A percentile compares a stretch with the other conserved stretches of the same genome.
Conservation (phyloP, 2,797 vertebrate species). For the Oreortyx pictus region DNA sequence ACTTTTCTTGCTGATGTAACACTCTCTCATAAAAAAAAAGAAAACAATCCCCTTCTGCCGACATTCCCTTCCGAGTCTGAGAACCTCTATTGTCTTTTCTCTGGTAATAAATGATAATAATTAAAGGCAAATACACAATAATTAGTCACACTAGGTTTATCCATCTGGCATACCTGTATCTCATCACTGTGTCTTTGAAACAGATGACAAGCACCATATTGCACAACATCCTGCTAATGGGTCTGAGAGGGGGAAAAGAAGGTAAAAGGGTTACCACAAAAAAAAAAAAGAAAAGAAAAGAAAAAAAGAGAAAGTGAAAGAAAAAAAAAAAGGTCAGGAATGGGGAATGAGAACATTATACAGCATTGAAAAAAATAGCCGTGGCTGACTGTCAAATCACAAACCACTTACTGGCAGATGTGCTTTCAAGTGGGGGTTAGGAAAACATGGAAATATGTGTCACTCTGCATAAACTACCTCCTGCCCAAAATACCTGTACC, state of each 20-base stretch:
- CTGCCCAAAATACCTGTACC: constrained; percentile 16
- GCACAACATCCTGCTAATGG: constrained; percentile 81
- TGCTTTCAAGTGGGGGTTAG: background rate
- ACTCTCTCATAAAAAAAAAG: background rate
- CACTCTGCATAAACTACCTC: background rate
- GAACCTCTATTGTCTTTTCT: constrained; percentile 88
- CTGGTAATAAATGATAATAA: constrained; percentile 91
- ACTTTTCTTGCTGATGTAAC: constrained; percentile 48
- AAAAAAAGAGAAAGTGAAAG: background rate
- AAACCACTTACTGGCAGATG: constrained; percentile 36
- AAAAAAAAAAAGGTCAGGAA: constrained; percentile 37
- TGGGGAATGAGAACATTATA: background rate
- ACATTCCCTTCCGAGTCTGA: constrained; percentile 78
- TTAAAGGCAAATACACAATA: constrained; percentile 92
- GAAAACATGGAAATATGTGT: constrained; percentile 1
- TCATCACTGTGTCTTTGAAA: constrained; percentile 83
- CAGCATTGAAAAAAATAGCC: background rate
- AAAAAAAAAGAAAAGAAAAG: background rate
- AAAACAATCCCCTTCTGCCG: constrained; percentile 68
- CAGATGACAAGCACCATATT: constrained; percentile 86
- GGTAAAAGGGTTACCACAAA: constrained; percentile 71
- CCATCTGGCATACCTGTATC: constrained; percentile 90
- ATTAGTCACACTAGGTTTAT: constrained; percentile 93
- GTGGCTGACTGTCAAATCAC: constrained; percentile 30
- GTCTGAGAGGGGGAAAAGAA: constrained; percentile 72